phyloP scores from a whole-genome alignment of 1,140 invertebrate genomes.

The Megalopta genalis region DNA sequence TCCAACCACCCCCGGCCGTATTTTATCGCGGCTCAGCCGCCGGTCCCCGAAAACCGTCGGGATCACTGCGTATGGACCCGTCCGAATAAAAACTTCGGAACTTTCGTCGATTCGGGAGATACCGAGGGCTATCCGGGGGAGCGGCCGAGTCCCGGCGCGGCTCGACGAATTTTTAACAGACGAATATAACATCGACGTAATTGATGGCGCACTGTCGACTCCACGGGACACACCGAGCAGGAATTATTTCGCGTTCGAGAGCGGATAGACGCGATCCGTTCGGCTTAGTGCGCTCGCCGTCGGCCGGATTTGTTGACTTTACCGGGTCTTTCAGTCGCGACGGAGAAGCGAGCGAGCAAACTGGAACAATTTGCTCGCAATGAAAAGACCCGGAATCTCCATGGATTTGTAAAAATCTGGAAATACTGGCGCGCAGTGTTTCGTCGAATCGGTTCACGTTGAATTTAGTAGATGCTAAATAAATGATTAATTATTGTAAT shows the following conservation, averaged over 20 bases:
- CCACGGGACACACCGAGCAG: not conserved
- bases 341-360: no score
- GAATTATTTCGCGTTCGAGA: constrained; percentile 5
- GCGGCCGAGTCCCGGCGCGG: no score
- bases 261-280: not conserved
- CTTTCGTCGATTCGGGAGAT: not conserved
- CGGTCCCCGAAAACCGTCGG: not conserved
- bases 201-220: not conserved
- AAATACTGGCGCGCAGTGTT: no score
- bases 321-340: not conserved
- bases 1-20: constrained; percentile 29
- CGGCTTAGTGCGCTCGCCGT: not conserved
- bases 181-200: not conserved
- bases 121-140: not conserved
- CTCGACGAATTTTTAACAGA: not conserved
- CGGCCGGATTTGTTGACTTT: not conserved
- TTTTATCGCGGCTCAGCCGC: constrained; percentile 37
- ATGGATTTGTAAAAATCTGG: no score
- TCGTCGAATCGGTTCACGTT: no score
- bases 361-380: no score
- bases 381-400: no score
- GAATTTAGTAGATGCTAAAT: no score
- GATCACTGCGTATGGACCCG: not conserved
- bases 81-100: not conserved
- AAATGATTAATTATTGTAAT: no score